Percentiles rank a stretch among this genome's conserved stretches.
Conservation (phyloP, 2,888 invertebrate species). For the Rhagium mordax region DNA sequence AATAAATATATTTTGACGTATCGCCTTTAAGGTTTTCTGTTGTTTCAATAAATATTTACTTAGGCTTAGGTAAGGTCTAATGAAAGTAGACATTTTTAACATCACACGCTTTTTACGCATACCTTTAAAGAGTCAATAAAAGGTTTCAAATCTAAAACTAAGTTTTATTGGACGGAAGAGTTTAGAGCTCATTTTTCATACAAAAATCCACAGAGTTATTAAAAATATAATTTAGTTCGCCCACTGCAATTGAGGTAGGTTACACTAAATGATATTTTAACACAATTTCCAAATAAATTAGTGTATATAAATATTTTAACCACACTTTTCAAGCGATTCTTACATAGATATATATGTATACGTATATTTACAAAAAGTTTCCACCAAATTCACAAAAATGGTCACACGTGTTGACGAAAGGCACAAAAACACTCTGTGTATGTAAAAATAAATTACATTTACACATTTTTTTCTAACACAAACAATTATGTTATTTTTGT, state of each 20-base stretch:
- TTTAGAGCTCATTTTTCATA: constrained; percentile 53
- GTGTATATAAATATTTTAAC: neutral
- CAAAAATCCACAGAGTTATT: neutral
- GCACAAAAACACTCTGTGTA: constrained; percentile 52
- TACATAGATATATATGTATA: constrained; percentile 8
- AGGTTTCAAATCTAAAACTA: constrained; percentile 48
- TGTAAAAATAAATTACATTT: constrained; percentile 34
- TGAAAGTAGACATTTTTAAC: constrained; percentile 6
- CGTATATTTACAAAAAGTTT: constrained; percentile 27
- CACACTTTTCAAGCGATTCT: constrained; percentile 33
- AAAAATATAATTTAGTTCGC: neutral
- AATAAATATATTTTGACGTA: neutral
- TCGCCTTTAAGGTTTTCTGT: neutral
- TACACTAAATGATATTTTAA: too few species aligned
- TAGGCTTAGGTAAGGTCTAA: too few species aligned
- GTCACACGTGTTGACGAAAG: constrained; percentile 48
- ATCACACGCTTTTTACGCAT: neutral
- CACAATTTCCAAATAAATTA: neutral
- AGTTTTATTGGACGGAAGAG: constrained; percentile 63
- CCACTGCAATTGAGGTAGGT: too few species aligned
- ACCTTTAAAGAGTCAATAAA: constrained; percentile 7
- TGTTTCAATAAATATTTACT: neutral
- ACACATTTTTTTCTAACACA: constrained; percentile 26
- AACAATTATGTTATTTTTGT: constrained; percentile 1
- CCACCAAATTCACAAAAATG: constrained; percentile 25